Conservation (phyloP, 2,113 vertebrate genomes). For the Sciurus niger region DNA sequence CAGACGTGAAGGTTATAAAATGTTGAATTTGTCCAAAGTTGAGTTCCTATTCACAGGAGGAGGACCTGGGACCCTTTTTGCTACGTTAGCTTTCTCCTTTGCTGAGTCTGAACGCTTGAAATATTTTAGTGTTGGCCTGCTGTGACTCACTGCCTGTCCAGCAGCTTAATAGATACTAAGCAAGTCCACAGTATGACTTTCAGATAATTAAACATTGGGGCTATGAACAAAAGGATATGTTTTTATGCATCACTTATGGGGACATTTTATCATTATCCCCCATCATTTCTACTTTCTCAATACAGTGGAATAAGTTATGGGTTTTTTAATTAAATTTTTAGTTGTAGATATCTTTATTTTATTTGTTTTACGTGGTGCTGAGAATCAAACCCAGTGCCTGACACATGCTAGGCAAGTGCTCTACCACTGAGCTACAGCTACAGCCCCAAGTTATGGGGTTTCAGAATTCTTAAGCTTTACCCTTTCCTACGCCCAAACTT, state of each 20-base stretch:
- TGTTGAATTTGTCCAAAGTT: conserved; percentile 61
- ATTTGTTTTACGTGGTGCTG: no score
- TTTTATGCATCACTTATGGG: conserved; percentile 58
- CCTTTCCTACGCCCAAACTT: conserved; percentile 23
- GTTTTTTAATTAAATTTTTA: background rate
- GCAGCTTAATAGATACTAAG: conserved; percentile 66
- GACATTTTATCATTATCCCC: conserved; percentile 38
- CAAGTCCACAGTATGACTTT: conserved; percentile 38
- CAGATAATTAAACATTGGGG: conserved; percentile 67
- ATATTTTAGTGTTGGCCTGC: conserved; percentile 64
- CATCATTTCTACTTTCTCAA: conserved; percentile 58
- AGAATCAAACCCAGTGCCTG: no score
- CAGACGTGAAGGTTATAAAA: conserved; percentile 46
- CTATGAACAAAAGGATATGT: conserved; percentile 14
- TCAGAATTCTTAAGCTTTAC: conserved; percentile 41
- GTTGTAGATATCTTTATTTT: no score
- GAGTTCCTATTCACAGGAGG: conserved; percentile 45
- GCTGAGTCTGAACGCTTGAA: conserved; percentile 62
- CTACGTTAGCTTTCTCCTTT: conserved; percentile 72
- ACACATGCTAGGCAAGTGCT: no score
- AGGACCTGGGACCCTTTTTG: conserved; percentile 25
- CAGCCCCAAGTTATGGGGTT: no score
- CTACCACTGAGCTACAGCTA: no score
- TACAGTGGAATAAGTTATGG: conserved; percentile 51
- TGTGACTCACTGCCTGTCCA: conserved; percentile 63